Evolutionary conservation across 2,113 vertebrate species (phyloP), one percentile per base, ranked within the genome.

Genomic region (Lonchura striata): DNA sequence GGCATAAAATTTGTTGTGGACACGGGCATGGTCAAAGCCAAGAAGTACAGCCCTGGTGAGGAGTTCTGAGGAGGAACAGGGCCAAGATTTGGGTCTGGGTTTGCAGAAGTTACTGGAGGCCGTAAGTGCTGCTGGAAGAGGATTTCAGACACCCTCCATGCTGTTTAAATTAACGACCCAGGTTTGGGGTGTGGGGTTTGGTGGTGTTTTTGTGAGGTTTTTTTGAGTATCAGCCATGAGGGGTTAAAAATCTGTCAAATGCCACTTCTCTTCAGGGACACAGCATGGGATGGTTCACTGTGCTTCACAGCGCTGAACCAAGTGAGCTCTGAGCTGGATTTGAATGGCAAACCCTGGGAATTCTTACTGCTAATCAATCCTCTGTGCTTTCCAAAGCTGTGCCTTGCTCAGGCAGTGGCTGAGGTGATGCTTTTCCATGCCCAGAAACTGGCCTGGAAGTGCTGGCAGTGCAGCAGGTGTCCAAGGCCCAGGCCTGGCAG

Each of bases 11-110:
- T 98, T 2, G 98, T 99, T 81, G 98, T 99, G 56, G 99, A 99
- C 97, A 99, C 99, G 0, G 99, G 99, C 95, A 99, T 99, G 99
- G 99, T 99, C 80, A 99, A 99, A 97, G 99, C 99, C 81, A 99
- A 99, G 97, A 98, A 98, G 63, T 99, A 99, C 97, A 99, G 97
- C 83, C 99, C 99, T 60, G 99, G 99, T 99, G 92, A 98, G 95
- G 89, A 86, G 2, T 79, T 76, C 76, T 66, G 21, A 64, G 24
- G 21, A 59, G n/a, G 54, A 53, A 2, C 3, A 8, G 8, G 2
- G 8, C 33, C 30, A 65, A 25, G 52, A 15, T 11, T 11, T 22
- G 59, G 7, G 18, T 78, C 63, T 35, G 52, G 61, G 27, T 57
- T 64, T 71, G 13, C n/a, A 39, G 15, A 41, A 56, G 27, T 53